Percentiles rank a stretch among this genome's conserved stretches.
Conservation (phyloP, 2,113 vertebrate species). For the Paralichthys olivaceus region DNA sequence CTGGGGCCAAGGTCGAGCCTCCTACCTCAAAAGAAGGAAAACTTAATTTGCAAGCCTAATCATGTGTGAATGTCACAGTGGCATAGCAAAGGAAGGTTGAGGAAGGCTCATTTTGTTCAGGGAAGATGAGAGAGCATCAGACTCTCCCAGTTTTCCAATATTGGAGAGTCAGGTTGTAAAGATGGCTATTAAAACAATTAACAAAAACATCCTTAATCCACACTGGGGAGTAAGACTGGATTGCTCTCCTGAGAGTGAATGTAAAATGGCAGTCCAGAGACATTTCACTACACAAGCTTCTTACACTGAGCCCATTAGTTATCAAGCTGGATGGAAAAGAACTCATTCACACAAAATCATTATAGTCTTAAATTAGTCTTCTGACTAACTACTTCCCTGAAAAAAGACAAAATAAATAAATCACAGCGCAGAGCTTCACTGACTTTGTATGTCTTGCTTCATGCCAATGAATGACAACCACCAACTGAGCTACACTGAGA, state of each 20-base stretch:
- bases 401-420: conserved; percentile 1
- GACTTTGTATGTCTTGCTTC: too few species aligned
- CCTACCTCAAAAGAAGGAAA: conserved; percentile 61
- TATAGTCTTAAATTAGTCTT: not conserved
- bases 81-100: conserved; percentile 32
- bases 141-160: conserved; percentile 43
- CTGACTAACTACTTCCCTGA: not conserved
- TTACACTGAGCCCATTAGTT: conserved; percentile 30
- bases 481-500: too few species aligned
- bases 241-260: conserved; percentile 42
- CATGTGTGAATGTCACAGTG: conserved; percentile 69
- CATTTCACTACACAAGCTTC: conserved; percentile 41
- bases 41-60: conserved; percentile 77
- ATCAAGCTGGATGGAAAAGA: conserved; percentile 40
- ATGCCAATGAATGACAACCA: too few species aligned
- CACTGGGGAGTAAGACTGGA: conserved; percentile 1
- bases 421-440: too few species aligned
- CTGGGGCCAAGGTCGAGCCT: conserved; percentile 61
- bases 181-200: conserved; percentile 72
- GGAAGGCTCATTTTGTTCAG: conserved; percentile 40
- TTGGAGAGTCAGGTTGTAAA: conserved; percentile 42
- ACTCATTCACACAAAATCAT: conserved; percentile 5
- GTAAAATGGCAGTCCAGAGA: conserved; percentile 50
- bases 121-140: conserved; percentile 43
- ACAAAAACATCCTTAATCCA: conserved; percentile 59